Conservation (phyloP, 2,888 invertebrate species). For the Andrena chrysosceles region DNA sequence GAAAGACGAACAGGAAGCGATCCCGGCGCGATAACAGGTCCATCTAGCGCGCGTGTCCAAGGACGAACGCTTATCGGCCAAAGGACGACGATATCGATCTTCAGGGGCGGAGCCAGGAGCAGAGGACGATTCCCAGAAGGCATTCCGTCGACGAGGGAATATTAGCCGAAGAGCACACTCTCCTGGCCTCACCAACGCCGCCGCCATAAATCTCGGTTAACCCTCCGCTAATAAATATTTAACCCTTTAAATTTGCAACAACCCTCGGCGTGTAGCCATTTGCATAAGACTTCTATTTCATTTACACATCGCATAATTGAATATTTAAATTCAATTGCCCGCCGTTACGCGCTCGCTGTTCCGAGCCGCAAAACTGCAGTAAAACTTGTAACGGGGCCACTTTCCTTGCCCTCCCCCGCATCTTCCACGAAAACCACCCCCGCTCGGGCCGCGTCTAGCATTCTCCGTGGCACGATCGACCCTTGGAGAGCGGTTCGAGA, state of each 20-base stretch:
- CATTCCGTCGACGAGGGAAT: constrained; percentile 57
- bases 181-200: constrained; percentile 22
- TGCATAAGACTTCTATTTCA: constrained; percentile 87
- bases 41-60: neutral
- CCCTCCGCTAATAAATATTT: constrained; percentile 85
- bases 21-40: neutral
- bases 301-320: constrained; percentile 86
- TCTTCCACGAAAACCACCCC: constrained; percentile 56
- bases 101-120: constrained; percentile 4
- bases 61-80: constrained; percentile 8
- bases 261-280: constrained; percentile 85
- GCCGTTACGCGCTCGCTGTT: constrained; percentile 84
- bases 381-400: constrained; percentile 85
- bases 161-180: constrained; percentile 46
- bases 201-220: constrained; percentile 84
- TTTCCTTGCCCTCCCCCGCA: constrained; percentile 78
- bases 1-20: constrained; percentile 4
- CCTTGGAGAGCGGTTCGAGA: constrained; percentile 76
- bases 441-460: constrained; percentile 52
- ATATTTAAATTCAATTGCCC: constrained; percentile 86
- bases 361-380: constrained; percentile 85
- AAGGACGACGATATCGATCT: constrained; percentile 32
- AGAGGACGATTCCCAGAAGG: constrained; percentile 58
- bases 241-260: constrained; percentile 85
- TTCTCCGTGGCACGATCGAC: constrained; percentile 61